Percentiles rank a stretch among this genome's conserved stretches.
phyloP scores from a whole-genome alignment of 2,113 vertebrate species.

The Tupaia chinensis region DNA sequence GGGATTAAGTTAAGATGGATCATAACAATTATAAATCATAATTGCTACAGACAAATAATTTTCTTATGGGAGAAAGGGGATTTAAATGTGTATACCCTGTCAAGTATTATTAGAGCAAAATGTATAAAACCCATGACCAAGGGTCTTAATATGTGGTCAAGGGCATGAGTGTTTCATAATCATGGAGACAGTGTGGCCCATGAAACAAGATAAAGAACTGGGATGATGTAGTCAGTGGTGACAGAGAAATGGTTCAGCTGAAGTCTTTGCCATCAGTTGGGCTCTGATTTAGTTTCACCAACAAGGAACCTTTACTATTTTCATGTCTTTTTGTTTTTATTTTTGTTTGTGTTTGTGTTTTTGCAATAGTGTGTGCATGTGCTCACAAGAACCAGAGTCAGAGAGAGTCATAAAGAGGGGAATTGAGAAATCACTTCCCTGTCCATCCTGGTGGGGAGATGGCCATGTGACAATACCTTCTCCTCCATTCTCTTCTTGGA shows the following conservation, averaged over 20 bases:
- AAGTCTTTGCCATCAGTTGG: not conserved
- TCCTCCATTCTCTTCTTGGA: too few species aligned
- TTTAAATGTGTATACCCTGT: not conserved
- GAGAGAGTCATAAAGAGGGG: too few species aligned
- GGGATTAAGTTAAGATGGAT: not conserved
- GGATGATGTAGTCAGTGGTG: too few species aligned
- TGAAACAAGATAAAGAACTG: not conserved
- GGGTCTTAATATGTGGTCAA: not conserved
- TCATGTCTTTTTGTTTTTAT: not conserved
- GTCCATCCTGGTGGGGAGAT: too few species aligned
- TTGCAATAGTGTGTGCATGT: too few species aligned
- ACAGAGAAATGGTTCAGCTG: not conserved
- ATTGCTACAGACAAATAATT: not conserved
- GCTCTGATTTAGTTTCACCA: not conserved
- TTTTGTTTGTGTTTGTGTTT: too few species aligned
- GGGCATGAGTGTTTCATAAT: not conserved
- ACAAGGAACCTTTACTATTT: not conserved
- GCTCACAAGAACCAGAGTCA: too few species aligned
- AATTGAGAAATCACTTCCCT: too few species aligned
- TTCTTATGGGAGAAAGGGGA: not conserved
- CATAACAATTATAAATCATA: not conserved
- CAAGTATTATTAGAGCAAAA: not conserved
- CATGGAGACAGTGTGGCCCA: not conserved
- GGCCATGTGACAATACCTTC: too few species aligned
- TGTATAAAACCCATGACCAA: not conserved